phyloP scores from a whole-genome alignment of 2,797 vertebrate species.

The Choloepus didactylus region DNA sequence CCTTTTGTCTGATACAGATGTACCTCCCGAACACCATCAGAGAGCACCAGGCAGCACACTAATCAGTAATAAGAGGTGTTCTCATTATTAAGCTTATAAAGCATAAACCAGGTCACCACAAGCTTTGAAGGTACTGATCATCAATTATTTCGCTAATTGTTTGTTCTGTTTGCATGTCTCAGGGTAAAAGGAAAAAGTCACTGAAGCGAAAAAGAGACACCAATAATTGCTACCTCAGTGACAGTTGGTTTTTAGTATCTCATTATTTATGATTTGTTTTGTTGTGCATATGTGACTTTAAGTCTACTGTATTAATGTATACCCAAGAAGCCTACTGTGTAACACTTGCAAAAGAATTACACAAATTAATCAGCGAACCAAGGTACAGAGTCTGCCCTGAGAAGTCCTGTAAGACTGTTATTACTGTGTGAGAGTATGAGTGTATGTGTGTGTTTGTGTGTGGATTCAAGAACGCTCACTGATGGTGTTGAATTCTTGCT shows the following conservation, averaged over 20 bases:
- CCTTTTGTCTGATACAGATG: constrained; percentile 82
- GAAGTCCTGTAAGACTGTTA: constrained; percentile 79
- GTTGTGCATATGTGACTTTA: constrained; percentile 90
- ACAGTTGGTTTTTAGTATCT: constrained; percentile 88
- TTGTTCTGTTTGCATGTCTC: constrained; percentile 90
- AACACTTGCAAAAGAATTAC: constrained; percentile 84
- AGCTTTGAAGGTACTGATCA: constrained; percentile 89
- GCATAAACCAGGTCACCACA: constrained; percentile 87
- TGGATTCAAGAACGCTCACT: constrained; percentile 60
- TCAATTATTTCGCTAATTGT: constrained; percentile 92
- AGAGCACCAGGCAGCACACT: constrained; percentile 85
- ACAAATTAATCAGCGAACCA: constrained; percentile 81
- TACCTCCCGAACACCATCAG: constrained; percentile 67
- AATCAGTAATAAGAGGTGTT: constrained; percentile 88
- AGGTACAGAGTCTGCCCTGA: constrained; percentile 78
- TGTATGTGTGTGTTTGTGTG: neutral
- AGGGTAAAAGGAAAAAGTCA: constrained; percentile 90
- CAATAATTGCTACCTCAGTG: constrained; percentile 90
- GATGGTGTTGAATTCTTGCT: constrained; percentile 26
- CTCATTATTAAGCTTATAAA: constrained; percentile 87
- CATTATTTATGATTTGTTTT: constrained; percentile 91
- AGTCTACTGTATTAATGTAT: constrained; percentile 86
- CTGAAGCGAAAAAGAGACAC: constrained; percentile 89
- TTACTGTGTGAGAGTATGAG: constrained; percentile 53
- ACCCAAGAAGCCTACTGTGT: constrained; percentile 84